These are phyloP conservation scores for Dioctria rufipes DNA, from an alignment of 2,888 invertebrate species.

Conservation along the genomic window DNA sequence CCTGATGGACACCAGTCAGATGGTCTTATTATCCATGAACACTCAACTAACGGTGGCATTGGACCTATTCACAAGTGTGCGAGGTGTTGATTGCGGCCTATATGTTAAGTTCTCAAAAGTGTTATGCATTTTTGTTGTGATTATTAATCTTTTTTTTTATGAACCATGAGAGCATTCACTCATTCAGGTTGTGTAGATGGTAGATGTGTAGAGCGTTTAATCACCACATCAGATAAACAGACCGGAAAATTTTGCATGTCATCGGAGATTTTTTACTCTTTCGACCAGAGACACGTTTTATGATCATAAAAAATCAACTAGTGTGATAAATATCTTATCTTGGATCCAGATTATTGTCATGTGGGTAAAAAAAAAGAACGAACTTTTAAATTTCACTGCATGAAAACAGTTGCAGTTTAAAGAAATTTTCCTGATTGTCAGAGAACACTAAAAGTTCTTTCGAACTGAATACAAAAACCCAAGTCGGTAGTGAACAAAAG, in stretches of 20 bases:
- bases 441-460: no score
- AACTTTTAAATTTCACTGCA: no score
- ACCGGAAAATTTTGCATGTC: slow-evolving; percentile 18
- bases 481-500: no score
- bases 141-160: slow-evolving; percentile 9
- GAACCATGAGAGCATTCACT: not conserved
- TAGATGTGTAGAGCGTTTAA: slow-evolving; percentile 17
- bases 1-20: not conserved
- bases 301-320: no score
- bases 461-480: no score
- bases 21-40: not conserved
- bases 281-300: not conserved
- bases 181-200: not conserved
- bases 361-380: no score
- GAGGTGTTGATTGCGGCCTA: not conserved
- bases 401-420: no score
- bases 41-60: slow-evolving; percentile 1
- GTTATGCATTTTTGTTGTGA: not conserved
- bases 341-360: no score
- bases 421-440: no score
- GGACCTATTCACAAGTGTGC: slow-evolving; percentile 17
- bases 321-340: no score
- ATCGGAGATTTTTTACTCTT: not conserved
- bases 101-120: not conserved
- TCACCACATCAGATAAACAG: slow-evolving; percentile 11